A percentile compares a stretch with the other conserved stretches of the same genome.
These are phyloP conservation scores for Kryphioiulus occultus DNA, from an alignment of 2,888 invertebrate genomes.

Conservation along the genomic window DNA sequence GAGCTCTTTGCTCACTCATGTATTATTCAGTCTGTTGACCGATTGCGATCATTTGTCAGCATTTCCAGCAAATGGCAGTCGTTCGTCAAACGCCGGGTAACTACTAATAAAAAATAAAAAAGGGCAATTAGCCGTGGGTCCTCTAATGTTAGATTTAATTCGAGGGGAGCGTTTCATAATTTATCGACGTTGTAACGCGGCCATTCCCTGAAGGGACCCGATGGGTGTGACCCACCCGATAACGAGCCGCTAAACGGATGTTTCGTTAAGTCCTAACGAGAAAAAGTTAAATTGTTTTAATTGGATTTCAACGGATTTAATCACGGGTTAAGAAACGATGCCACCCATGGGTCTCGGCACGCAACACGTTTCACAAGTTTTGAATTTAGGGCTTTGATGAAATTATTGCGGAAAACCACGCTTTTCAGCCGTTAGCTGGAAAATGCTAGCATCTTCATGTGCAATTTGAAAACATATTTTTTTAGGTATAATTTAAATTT, in stretches of 20 bases:
- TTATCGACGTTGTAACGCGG: background rate
- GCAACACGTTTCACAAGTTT: background rate
- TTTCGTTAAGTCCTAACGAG: too few relatives aligned
- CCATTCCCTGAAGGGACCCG: background rate
- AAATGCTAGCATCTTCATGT: too few relatives aligned
- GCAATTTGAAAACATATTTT: too few relatives aligned
- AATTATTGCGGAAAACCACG: background rate
- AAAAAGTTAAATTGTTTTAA: background rate
- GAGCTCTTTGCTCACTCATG: background rate
- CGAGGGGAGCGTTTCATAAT: background rate
- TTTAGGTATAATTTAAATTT: too few relatives aligned
- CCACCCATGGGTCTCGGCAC: background rate
- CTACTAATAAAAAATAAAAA: constrained; percentile 6
- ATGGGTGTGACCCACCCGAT: background rate
- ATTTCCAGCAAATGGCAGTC: background rate
- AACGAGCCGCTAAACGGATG: background rate
- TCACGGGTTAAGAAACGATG: background rate
- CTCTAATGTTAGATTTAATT: background rate
- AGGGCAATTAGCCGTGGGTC: background rate
- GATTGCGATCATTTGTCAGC: constrained; percentile 20
- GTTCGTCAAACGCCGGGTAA: background rate
- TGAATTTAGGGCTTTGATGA: background rate
- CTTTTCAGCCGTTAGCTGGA: background rate
- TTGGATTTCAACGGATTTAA: background rate
- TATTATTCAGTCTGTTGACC: background rate